phyloP scores from a whole-genome alignment of 2,113 vertebrate species.

The Nyctibius bracteatus region DNA sequence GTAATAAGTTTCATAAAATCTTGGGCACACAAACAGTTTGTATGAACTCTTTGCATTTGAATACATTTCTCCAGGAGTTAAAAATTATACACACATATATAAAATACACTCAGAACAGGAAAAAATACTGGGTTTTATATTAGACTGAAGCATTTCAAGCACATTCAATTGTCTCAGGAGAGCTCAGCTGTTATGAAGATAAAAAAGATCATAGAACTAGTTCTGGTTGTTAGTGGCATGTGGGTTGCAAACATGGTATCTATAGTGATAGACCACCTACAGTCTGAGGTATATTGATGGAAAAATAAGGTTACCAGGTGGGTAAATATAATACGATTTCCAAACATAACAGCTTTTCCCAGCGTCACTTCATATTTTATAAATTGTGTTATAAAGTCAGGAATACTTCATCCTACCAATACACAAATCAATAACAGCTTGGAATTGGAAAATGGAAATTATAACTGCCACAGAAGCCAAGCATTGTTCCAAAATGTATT shows the following conservation, averaged over 20 bases:
- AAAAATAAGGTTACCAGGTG: neutral
- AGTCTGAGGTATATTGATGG: neutral
- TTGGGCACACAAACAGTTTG: neutral
- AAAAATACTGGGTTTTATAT: neutral
- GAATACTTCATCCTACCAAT: neutral
- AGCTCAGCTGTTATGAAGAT: neutral
- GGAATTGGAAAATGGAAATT: neutral
- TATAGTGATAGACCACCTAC: neutral
- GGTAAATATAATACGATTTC: neutral
- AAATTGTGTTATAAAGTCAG: neutral
- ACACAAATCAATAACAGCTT: neutral
- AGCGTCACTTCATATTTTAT: neutral
- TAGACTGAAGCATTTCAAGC: neutral
- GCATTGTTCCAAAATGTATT: neutral
- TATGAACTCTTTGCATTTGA: neutral
- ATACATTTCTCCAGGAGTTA: neutral
- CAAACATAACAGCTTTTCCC: neutral
- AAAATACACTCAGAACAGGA: neutral
- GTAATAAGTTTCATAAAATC: neutral
- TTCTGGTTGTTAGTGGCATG: neutral
- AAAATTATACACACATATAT: neutral
- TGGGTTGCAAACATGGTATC: neutral
- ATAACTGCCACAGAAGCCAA: neutral
- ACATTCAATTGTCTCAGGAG: neutral
- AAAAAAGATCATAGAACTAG: neutral